A percentile compares a stretch with the other conserved stretches of the same genome.
Evolutionary conservation across 2,113 vertebrate genomes (phyloP).

Genomic region (Tympanuchus pallidicinctus): DNA sequence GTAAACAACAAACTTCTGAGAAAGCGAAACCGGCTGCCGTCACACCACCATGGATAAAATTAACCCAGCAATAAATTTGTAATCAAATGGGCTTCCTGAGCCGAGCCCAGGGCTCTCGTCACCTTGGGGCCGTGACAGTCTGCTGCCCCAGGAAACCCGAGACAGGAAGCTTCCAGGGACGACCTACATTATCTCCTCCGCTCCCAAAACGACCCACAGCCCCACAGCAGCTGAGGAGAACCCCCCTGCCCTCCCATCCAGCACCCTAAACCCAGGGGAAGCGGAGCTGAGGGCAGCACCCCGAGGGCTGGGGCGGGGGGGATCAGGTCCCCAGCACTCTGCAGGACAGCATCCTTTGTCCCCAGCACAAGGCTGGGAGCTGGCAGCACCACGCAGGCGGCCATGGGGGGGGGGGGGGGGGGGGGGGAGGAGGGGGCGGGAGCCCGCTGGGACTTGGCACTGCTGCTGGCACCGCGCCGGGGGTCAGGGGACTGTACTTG

Average conservation of each 20-base stretch:
- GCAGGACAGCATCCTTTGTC: background rate
- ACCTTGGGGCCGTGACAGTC: rapidly evolving
- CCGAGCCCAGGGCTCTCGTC: background rate
- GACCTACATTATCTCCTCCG: background rate
- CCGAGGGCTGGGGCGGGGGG: no score
- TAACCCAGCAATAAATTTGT: constrained; percentile 20
- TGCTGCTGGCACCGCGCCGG: constrained; percentile 27
- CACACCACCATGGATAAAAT: background rate
- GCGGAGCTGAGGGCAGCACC: background rate
- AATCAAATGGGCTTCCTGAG: background rate
- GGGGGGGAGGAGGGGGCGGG: background rate
- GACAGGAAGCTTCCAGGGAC: background rate
- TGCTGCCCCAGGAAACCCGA: background rate
- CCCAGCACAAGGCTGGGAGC: rapidly evolving
- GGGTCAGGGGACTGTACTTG: constrained; percentile 60
- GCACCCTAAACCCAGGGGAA: background rate
- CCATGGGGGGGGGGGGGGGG: rapidly evolving
- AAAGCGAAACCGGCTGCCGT: background rate
- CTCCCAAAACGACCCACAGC: background rate
- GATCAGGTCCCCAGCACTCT: no score
- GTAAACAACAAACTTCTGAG: constrained; percentile 24
- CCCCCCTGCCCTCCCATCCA: background rate
- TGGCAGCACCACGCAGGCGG: background rate
- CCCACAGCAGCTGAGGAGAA: background rate
- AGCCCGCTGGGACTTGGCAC: background rate